A percentile compares a stretch with the other conserved stretches of the same genome.
Conservation (phyloP, 2,797 vertebrate species). For the Coregonus sp. region DNA sequence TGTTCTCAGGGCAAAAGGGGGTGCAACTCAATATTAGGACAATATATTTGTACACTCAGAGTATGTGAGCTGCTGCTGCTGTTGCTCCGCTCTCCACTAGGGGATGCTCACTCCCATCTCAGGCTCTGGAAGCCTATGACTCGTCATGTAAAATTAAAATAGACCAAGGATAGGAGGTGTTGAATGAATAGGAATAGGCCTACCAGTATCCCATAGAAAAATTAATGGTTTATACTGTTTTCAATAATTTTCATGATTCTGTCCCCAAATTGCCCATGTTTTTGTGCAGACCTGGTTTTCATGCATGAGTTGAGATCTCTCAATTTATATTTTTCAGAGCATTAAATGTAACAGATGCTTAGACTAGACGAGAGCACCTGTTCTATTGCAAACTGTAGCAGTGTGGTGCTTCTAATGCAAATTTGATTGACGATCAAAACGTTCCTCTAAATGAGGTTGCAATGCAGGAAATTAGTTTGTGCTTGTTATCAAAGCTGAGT, state of each 20-base stretch:
- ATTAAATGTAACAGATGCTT: background rate
- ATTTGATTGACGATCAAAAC: background rate
- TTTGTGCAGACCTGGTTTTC: background rate
- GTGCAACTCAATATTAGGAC: too few species aligned
- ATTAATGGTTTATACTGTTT: background rate
- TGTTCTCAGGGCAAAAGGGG: too few species aligned
- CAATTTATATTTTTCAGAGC: background rate
- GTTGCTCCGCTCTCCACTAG: background rate
- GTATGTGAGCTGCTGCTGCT: background rate
- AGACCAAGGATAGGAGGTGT: background rate
- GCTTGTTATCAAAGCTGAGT: background rate
- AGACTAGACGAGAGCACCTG: background rate
- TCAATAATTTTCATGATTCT: background rate
- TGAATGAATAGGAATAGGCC: background rate
- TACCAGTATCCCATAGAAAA: background rate
- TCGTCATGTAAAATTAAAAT: background rate
- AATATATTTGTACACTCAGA: too few species aligned
- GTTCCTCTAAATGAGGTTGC: background rate
- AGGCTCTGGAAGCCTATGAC: background rate
- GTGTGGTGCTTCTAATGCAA: background rate
- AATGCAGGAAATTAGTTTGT: background rate
- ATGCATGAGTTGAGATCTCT: background rate
- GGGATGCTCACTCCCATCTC: background rate
- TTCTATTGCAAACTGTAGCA: background rate
- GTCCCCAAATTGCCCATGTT: background rate